Evolutionary conservation across 2,797 vertebrate genomes (phyloP), one percentile per base, ranked within the genome.

Genomic region (Centroberyx gerrardi): DNA sequence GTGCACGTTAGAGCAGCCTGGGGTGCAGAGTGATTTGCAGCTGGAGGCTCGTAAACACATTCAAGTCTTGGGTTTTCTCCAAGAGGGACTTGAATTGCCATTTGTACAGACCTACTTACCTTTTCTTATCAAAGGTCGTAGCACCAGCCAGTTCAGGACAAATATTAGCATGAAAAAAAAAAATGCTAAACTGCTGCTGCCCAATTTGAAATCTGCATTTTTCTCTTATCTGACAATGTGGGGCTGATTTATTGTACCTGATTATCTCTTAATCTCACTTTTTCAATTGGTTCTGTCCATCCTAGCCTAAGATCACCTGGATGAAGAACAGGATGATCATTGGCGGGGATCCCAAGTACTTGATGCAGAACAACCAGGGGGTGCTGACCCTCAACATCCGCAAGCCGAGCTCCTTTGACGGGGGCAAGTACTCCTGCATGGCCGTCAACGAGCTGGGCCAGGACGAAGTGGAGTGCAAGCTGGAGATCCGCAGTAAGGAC

Each of bases 271-370:
- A 22, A 8, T 52, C 49, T 27, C 18, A 53, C 10, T 15, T 56
- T 53, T 27, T 22, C 10, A n/a, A 22, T 22, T 10, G 8, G 38
- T 46, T 14, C 27, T 61, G 17, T 2, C 3, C 27, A 28, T 55
- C 4, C 4, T 49, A 99, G 98, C 97, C 98, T 38, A 98, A 97
- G 92, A 96, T 99, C 79, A 88, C 95, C 80, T 99, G 98, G 98
- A 96, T 97, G 94, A 99, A 98, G 94, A 99, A 99, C 66, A 97
- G 93, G 82, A 94, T 98, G 96, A 96, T 98, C 81, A 94, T 99
- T 18, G 94, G 95, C 0, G 92, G 93, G 2, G 94, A 99, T 63
- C 97, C 97, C 65, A 98, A 97, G 81, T 99, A 92, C 91, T 94
- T 98, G 84, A 98, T 96, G 96, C 96, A 96, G 91, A 98, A 97